Conservation (phyloP, 2,888 invertebrate genomes). For the Lithophane leautieri region DNA sequence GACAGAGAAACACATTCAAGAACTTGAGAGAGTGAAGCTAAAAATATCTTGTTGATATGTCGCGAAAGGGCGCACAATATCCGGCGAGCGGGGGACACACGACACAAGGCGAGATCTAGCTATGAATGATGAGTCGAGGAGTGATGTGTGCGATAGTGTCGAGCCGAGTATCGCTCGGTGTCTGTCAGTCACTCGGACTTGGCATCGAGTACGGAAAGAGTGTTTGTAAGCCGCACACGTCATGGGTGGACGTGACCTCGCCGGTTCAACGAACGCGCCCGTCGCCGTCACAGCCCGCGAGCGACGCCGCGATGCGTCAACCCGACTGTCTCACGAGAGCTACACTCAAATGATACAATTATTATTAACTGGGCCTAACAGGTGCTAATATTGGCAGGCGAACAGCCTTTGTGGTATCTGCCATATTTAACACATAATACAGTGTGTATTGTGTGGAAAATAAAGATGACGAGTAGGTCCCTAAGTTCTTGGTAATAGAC, state of each 20-base stretch:
- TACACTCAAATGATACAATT: slow-evolving; percentile 64
- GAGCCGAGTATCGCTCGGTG: slow-evolving; percentile 46
- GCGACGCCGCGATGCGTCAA: slow-evolving; percentile 83
- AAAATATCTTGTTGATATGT: slow-evolving; percentile 55
- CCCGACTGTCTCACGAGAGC: slow-evolving; percentile 70
- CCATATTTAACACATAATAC: background rate
- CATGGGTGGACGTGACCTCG: slow-evolving; percentile 89
- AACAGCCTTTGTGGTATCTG: background rate
- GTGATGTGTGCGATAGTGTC: slow-evolving; percentile 57
- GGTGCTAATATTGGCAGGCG: slow-evolving; percentile 46
- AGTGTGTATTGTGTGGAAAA: background rate
- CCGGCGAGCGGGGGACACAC: slow-evolving; percentile 45
- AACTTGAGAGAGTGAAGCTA: slow-evolving; percentile 40
- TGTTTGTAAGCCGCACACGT: slow-evolving; percentile 80
- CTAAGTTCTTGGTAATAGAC: slow-evolving; percentile 18
- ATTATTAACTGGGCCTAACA: slow-evolving; percentile 56
- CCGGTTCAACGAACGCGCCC: slow-evolving; percentile 88
- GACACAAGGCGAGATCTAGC: slow-evolving; percentile 49
- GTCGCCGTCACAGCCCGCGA: slow-evolving; percentile 80
- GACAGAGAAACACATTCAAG: slow-evolving; percentile 34
- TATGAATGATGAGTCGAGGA: slow-evolving; percentile 55
- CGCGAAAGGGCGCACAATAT: slow-evolving; percentile 54
- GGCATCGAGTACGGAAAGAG: slow-evolving; percentile 73
- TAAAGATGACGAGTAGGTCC: background rate
- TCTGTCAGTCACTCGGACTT: slow-evolving; percentile 65